Evolutionary conservation across 2,797 vertebrate genomes (phyloP).

Genomic region (Discoglossus pictus): DNA sequence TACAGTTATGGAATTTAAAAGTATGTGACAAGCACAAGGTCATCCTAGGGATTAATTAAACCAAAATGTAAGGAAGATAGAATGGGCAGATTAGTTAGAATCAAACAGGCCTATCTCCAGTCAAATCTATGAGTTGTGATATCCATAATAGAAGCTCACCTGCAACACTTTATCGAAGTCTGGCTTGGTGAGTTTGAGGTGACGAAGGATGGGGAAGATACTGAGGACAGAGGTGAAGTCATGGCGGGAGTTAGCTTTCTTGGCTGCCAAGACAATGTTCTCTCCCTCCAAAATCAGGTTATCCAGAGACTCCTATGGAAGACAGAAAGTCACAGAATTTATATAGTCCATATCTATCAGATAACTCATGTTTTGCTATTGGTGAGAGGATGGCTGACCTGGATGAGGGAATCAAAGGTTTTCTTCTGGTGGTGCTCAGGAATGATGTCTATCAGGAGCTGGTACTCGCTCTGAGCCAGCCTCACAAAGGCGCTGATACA

Average conservation of each 20-base stretch:
- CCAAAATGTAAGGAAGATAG: too few species aligned
- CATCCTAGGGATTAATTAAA: too few species aligned
- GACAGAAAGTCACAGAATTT: constrained; percentile 10
- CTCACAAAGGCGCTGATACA: constrained; percentile 95
- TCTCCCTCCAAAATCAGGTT: constrained; percentile 95
- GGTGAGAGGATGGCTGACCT: constrained; percentile 69
- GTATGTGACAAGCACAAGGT: too few species aligned
- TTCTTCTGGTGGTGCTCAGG: constrained; percentile 98
- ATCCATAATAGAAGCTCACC: too few species aligned
- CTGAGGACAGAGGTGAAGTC: constrained; percentile 95
- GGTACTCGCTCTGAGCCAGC: constrained; percentile 94
- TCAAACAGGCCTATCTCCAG: too few species aligned
- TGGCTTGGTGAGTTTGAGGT: constrained; percentile 92
- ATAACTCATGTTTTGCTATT: too few species aligned
- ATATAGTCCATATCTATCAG: background rate
- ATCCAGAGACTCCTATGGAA: constrained; percentile 86
- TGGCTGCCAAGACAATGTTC: constrained; percentile 88
- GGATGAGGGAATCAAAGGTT: constrained; percentile 96
- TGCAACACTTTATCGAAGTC: constrained; percentile 95
- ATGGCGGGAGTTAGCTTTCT: constrained; percentile 88
- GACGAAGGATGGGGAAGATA: constrained; percentile 92
- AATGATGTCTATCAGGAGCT: constrained; percentile 85
- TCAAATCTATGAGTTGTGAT: too few species aligned
- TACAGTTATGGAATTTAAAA: too few species aligned
- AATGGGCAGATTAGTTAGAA: too few species aligned